These are phyloP conservation scores for Lates japonicus DNA, from an alignment of 2,797 vertebrate genomes.

Conservation along the genomic window DNA sequence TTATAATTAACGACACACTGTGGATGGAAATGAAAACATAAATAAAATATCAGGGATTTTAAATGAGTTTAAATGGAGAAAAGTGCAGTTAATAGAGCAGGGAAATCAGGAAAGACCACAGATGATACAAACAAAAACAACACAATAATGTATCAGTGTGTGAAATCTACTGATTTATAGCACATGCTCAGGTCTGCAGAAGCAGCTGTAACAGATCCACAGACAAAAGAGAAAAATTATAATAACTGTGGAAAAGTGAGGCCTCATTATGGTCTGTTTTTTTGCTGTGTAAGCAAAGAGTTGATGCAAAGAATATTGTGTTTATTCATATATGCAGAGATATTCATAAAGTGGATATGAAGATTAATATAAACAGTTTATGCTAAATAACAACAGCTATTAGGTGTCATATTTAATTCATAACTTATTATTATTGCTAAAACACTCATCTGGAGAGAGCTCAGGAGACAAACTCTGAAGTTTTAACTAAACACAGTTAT, in stretches of 20 bases:
- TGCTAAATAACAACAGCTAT: neutral
- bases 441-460: neutral
- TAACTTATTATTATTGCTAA: neutral
- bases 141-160: neutral
- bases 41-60: neutral
- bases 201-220: neutral
- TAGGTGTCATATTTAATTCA: slow-evolving; percentile 17
- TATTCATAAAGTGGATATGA: neutral
- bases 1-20: too few species aligned
- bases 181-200: neutral
- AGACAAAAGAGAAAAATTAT: neutral
- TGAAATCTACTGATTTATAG: neutral
- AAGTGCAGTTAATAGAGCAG: neutral
- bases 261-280: neutral
- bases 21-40: neutral
- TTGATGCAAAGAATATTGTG: neutral
- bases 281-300: neutral
- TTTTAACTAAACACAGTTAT: neutral
- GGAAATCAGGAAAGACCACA: neutral
- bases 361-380: slow-evolving; percentile 17
- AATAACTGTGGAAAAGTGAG: neutral
- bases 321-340: slow-evolving; percentile 13
- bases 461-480: neutral
- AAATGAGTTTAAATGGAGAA: neutral
- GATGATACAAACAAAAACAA: too few species aligned